Evolutionary conservation across 2,113 vertebrate genomes (phyloP).

Genomic region (Chamaea fasciata): DNA sequence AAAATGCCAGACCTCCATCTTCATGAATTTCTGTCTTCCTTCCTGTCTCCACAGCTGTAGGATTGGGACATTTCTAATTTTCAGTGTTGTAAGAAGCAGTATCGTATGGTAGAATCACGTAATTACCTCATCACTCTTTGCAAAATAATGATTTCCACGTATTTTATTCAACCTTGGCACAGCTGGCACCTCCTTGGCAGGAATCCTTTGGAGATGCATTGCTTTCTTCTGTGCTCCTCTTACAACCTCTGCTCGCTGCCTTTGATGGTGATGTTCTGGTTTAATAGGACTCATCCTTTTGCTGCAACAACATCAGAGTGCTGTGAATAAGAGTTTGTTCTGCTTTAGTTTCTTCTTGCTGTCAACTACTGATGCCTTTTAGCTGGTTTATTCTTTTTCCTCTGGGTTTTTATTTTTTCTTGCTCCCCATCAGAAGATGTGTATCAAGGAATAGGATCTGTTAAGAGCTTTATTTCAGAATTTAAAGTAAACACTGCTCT

Average conservation of each 20-base stretch:
- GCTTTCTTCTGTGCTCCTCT: neutral
- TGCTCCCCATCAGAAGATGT: neutral
- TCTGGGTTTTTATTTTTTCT: neutral
- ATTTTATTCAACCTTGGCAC: neutral
- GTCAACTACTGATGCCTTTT: neutral
- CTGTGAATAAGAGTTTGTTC: neutral
- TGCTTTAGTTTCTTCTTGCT: neutral
- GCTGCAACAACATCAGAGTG: neutral
- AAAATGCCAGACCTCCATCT: neutral
- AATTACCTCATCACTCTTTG: neutral
- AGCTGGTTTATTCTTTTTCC: neutral
- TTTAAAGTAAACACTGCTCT: neutral
- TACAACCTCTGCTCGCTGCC: neutral
- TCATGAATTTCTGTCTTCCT: neutral
- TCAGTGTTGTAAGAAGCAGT: neutral
- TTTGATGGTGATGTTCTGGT: neutral
- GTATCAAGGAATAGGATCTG: neutral
- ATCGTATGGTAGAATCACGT: neutral
- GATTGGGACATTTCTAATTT: neutral
- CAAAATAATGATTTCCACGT: neutral
- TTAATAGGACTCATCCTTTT: constrained; percentile 32
- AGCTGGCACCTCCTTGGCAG: neutral
- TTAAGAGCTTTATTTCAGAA: neutral
- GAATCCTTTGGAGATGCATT: neutral
- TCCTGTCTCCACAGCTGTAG: neutral